Percentiles rank a stretch among this genome's conserved stretches.
Conservation (phyloP, 1,140 invertebrate species). For the Diorhabda carinulata region DNA sequence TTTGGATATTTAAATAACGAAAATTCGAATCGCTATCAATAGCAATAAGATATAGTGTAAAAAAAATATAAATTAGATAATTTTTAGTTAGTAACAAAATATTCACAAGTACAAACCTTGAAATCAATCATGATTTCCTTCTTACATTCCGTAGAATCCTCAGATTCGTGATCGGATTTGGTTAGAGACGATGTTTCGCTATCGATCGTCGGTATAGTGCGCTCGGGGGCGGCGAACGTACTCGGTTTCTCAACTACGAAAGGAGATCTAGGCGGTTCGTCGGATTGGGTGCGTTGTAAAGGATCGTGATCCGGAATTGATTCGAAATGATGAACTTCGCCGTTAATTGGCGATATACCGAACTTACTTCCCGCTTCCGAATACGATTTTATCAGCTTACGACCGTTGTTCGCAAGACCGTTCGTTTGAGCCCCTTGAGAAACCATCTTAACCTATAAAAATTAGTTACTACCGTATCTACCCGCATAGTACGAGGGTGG, state of each 20-base stretch:
- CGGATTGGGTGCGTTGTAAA: slow-evolving; percentile 75
- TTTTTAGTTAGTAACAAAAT: no score
- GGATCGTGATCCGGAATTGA: slow-evolving; percentile 61
- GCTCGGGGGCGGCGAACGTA: slow-evolving; percentile 27
- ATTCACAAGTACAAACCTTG: slow-evolving; percentile 46
- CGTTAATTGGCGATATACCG: slow-evolving; percentile 43
- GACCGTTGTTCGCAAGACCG: slow-evolving; percentile 60
- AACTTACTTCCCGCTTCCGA: slow-evolving; percentile 69
- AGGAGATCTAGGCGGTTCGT: slow-evolving; percentile 72
- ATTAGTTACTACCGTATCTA: not conserved
- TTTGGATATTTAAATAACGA: no score
- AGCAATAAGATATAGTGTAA: no score
- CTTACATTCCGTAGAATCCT: slow-evolving; percentile 60
- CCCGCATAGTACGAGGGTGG: not conserved
- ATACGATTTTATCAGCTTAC: slow-evolving; percentile 77
- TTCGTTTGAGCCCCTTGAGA: slow-evolving; percentile 87
- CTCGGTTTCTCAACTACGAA: slow-evolving; percentile 54
- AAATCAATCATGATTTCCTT: slow-evolving; percentile 84
- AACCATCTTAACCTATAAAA: slow-evolving; percentile 72
- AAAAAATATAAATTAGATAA: no score
- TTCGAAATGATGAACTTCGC: slow-evolving; percentile 33
- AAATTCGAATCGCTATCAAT: no score
- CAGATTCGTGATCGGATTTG: slow-evolving; percentile 39
- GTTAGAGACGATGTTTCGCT: slow-evolving; percentile 41
- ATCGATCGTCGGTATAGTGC: slow-evolving; percentile 24